These are phyloP conservation scores for Gallinago paraguaiae DNA, from an alignment of 2,113 vertebrate genomes.

Conservation along the genomic window DNA sequence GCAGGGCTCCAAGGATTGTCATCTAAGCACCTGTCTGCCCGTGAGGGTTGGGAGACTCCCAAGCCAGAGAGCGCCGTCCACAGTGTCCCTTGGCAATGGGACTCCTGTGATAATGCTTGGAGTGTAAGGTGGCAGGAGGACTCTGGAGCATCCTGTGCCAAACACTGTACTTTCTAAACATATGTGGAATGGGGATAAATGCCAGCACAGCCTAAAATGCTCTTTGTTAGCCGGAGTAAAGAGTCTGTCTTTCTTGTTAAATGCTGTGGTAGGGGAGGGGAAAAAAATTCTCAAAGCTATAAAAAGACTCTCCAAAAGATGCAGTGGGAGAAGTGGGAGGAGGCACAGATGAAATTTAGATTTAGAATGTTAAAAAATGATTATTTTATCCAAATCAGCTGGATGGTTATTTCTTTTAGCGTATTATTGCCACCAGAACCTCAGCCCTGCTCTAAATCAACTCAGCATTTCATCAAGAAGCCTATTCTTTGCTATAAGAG, in stretches of 20 bases:
- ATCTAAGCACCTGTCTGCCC: not conserved
- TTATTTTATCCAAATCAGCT: slow-evolving; percentile 70
- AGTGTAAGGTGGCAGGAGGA: not conserved
- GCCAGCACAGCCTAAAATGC: not conserved
- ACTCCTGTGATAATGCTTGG: not conserved
- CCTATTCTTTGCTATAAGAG: slow-evolving; percentile 69
- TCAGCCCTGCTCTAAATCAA: slow-evolving; percentile 55
- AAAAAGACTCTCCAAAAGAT: slow-evolving; percentile 47
- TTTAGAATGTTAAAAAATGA: slow-evolving; percentile 66
- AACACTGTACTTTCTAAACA: not conserved
- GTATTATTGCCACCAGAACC: slow-evolving; percentile 57
- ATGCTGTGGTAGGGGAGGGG: not conserved
- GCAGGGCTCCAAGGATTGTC: not conserved
- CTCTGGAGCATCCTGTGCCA: not conserved
- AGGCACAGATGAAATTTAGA: slow-evolving; percentile 35
- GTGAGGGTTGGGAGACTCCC: accelerated
- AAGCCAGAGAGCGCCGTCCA: accelerated
- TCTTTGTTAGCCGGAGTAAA: slow-evolving; percentile 5
- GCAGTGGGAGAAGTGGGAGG: slow-evolving; percentile 1
- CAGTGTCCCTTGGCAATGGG: not conserved
- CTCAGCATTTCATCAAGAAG: slow-evolving; percentile 73
- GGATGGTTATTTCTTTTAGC: slow-evolving; percentile 56
- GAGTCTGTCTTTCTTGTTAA: not conserved
- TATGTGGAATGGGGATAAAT: not conserved
- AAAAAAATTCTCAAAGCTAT: slow-evolving; percentile 6